These are phyloP conservation scores for Epinotia brunnichana DNA, from an alignment of 2,888 invertebrate species.

Conservation along the genomic window DNA sequence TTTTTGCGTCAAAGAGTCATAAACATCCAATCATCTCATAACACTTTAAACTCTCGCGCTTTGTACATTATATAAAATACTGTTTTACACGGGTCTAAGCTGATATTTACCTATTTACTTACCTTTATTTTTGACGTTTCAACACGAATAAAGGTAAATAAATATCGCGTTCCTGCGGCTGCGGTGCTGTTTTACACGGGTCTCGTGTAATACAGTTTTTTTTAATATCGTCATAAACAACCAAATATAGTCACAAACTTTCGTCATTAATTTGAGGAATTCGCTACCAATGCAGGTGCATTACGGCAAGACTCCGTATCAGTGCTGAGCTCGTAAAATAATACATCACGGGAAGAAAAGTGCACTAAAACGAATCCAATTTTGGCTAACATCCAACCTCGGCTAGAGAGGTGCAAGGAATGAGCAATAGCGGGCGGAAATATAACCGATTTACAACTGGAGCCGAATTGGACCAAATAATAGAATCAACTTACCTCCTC, in stretches of 20 bases:
- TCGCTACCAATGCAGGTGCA: slow-evolving; percentile 18
- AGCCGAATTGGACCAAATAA: too few relatives aligned
- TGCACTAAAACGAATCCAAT: slow-evolving; percentile 44
- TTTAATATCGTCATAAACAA: background rate
- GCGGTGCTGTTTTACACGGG: too few relatives aligned
- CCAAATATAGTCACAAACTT: background rate
- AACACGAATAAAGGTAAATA: too few relatives aligned
- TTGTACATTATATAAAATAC: too few relatives aligned
- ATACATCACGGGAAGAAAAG: slow-evolving; percentile 36
- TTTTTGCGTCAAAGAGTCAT: background rate
- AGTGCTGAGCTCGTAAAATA: slow-evolving; percentile 31
- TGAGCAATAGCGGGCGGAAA: background rate
- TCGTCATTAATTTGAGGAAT: background rate
- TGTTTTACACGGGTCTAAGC: too few relatives aligned
- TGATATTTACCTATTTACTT: too few relatives aligned
- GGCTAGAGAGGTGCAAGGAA: background rate
- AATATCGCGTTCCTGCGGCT: too few relatives aligned
- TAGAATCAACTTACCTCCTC: too few relatives aligned
- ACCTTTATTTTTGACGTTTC: too few relatives aligned
- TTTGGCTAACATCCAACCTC: slow-evolving; percentile 39
- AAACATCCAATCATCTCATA: too few relatives aligned
- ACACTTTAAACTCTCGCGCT: too few relatives aligned
- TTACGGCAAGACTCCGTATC: slow-evolving; percentile 15
- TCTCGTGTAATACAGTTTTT: too few relatives aligned
- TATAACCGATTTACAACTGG: background rate